Percentiles rank a stretch among this genome's conserved stretches.
Evolutionary conservation across 2,113 vertebrate genomes (phyloP).

Genomic region (Pachyramphus minor): DNA sequence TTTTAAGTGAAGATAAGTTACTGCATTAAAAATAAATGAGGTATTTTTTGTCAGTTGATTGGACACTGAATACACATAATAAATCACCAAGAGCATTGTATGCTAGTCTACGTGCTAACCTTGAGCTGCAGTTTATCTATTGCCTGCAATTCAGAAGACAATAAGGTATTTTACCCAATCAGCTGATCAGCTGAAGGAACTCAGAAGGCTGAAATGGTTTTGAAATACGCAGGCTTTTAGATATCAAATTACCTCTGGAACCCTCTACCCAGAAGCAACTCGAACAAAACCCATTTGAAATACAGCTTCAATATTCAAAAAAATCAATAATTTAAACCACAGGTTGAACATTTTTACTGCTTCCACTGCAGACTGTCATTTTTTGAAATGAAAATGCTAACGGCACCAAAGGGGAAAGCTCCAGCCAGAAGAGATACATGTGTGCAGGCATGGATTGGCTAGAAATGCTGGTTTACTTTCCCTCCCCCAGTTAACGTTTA

Average conservation of each 20-base stretch:
- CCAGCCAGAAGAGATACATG: constrained; percentile 66
- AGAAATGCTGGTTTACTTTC: constrained; percentile 46
- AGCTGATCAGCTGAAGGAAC: constrained; percentile 66
- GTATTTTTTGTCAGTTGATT: constrained; percentile 67
- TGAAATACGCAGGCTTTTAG: constrained; percentile 72
- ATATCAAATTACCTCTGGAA: constrained; percentile 79
- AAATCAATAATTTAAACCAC: constrained; percentile 85
- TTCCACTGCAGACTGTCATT: constrained; percentile 72
- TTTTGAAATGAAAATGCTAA: constrained; percentile 81
- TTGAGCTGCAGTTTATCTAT: constrained; percentile 51
- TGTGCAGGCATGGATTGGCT: constrained; percentile 59
- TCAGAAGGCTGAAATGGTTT: constrained; percentile 68
- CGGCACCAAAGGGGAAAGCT: constrained; percentile 70
- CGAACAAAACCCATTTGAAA: constrained; percentile 80
- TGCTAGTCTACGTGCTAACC: constrained; percentile 56
- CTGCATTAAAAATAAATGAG: constrained; percentile 58
- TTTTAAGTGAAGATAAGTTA: constrained; percentile 63
- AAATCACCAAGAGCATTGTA: constrained; percentile 73
- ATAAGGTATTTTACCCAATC: constrained; percentile 70
- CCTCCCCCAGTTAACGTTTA: constrained; percentile 24
- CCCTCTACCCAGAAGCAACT: constrained; percentile 69
- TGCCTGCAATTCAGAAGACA: constrained; percentile 63
- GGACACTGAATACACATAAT: constrained; percentile 69
- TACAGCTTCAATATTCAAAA: constrained; percentile 81
- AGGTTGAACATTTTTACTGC: constrained; percentile 81